These are phyloP conservation scores for Sinocyclocheilus anophthalmus DNA, from an alignment of 2,113 vertebrate genomes.

Conservation along the genomic window DNA sequence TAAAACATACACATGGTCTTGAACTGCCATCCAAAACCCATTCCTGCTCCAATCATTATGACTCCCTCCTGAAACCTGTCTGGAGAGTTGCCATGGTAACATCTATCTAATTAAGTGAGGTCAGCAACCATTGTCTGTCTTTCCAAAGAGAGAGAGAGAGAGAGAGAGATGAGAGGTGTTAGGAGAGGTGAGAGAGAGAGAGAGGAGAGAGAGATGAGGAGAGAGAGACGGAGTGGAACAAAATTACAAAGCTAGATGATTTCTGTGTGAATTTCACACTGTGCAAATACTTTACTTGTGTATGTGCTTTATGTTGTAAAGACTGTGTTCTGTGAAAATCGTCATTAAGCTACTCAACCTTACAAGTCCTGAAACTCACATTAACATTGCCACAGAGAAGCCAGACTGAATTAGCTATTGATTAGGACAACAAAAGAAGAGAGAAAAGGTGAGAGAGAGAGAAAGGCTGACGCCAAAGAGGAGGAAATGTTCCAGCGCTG, in stretches of 20 bases:
- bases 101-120: conserved; percentile 83
- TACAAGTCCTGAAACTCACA: conserved; percentile 76
- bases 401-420: conserved; percentile 98
- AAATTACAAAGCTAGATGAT: conserved; percentile 72
- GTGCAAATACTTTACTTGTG: conserved; percentile 86
- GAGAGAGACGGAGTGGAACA: conserved; percentile 82
- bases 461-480: conserved; percentile 75
- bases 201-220: background rate
- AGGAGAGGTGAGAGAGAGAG: background rate
- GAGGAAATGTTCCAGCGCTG: conserved; percentile 85
- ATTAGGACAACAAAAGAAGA: conserved; percentile 77
- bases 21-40: background rate
- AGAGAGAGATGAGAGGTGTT: too few relatives aligned
- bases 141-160: conserved; percentile 59
- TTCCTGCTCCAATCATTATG: background rate
- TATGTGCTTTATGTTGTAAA: conserved; percentile 88
- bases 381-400: conserved; percentile 95
- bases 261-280: conserved; percentile 88
- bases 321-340: conserved; percentile 97
- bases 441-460: conserved; percentile 29
- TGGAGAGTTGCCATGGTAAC: conserved; percentile 81
- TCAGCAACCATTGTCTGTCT: conserved; percentile 81
- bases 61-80: conserved; percentile 52
- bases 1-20: conserved; percentile 1
- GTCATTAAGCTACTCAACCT: conserved; percentile 84